Evolutionary conservation across 2,888 invertebrate genomes (phyloP).

Genomic region (Matsumyia berberina): DNA sequence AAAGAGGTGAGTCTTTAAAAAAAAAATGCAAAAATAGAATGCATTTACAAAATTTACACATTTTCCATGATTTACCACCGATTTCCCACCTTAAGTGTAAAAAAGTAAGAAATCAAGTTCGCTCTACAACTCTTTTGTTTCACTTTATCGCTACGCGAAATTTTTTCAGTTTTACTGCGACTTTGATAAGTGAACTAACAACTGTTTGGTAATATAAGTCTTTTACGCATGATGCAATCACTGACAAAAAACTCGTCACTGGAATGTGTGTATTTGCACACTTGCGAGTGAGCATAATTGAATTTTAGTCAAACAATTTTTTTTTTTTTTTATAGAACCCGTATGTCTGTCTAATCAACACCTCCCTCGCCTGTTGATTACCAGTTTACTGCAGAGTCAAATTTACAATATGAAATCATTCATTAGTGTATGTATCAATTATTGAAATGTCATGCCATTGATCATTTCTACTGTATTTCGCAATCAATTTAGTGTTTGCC

Average conservation of each 20-base stretch:
- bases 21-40: neutral
- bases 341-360: slow-evolving; percentile 31
- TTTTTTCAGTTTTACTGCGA: slow-evolving; percentile 5
- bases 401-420: slow-evolving; percentile 43
- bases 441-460: slow-evolving; percentile 29
- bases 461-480: neutral
- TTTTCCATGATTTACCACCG: neutral
- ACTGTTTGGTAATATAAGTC: slow-evolving; percentile 37
- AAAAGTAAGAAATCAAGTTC: slow-evolving; percentile 37
- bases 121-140: slow-evolving; percentile 53
- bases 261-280: neutral
- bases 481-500: slow-evolving; percentile 4
- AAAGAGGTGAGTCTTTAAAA: slow-evolving; percentile 87
- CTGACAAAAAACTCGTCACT: slow-evolving; percentile 7
- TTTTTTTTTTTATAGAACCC: slow-evolving; percentile 23
- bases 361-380: slow-evolving; percentile 11
- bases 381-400: slow-evolving; percentile 24
- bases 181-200: slow-evolving; percentile 37
- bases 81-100: neutral
- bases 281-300: slow-evolving; percentile 34
- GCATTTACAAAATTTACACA: slow-evolving; percentile 25
- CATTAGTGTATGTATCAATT: slow-evolving; percentile 25
- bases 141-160: neutral
- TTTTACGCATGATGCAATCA: slow-evolving; percentile 49
- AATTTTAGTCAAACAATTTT: slow-evolving; percentile 41